Conservation (phyloP, 1,140 invertebrate genomes). For the Drosophila mayri region DNA sequence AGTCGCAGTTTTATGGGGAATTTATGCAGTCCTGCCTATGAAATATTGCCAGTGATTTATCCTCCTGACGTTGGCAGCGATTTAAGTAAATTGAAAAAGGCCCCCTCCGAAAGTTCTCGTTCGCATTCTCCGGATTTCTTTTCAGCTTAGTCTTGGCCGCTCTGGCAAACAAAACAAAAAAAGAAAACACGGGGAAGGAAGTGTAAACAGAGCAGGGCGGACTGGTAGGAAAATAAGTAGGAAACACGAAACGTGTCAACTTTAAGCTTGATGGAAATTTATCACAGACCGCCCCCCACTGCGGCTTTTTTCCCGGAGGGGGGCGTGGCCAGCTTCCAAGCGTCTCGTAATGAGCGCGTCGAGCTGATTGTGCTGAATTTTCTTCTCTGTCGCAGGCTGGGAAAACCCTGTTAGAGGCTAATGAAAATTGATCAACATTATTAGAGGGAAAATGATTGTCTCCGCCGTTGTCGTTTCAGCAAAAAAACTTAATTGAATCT, state of each 20-base stretch:
- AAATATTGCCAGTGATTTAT: slow-evolving; percentile 68
- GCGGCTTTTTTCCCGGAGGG: slow-evolving; percentile 6
- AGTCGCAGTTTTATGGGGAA: slow-evolving; percentile 68
- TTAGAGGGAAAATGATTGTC: slow-evolving; percentile 42
- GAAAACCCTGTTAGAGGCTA: slow-evolving; percentile 22
- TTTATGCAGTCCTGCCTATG: slow-evolving; percentile 67
- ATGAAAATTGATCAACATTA: slow-evolving; percentile 72
- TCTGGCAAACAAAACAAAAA: background rate
- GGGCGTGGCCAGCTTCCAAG: slow-evolving; percentile 22
- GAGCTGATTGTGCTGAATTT: slow-evolving; percentile 26
- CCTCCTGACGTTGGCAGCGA: slow-evolving; percentile 26
- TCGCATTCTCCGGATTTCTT: slow-evolving; percentile 23
- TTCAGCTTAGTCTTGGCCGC: slow-evolving; percentile 9
- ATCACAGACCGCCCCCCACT: slow-evolving; percentile 34
- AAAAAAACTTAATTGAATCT: slow-evolving; percentile 40
- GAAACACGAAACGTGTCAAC: slow-evolving; percentile 53
- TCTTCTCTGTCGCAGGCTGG: background rate
- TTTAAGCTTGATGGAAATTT: slow-evolving; percentile 70
- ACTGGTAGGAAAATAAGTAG: slow-evolving; percentile 13
- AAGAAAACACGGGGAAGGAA: slow-evolving; percentile 16
- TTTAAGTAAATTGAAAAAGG: slow-evolving; percentile 72
- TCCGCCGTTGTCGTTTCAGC: slow-evolving; percentile 9
- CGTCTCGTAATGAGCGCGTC: slow-evolving; percentile 21
- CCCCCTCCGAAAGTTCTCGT: slow-evolving; percentile 20
- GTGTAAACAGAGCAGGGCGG: slow-evolving; percentile 36